Percentiles rank a stretch among this genome's conserved stretches.
These are phyloP conservation scores for Chorisops tibialis DNA, from an alignment of 2,888 invertebrate species.

Conservation along the genomic window DNA sequence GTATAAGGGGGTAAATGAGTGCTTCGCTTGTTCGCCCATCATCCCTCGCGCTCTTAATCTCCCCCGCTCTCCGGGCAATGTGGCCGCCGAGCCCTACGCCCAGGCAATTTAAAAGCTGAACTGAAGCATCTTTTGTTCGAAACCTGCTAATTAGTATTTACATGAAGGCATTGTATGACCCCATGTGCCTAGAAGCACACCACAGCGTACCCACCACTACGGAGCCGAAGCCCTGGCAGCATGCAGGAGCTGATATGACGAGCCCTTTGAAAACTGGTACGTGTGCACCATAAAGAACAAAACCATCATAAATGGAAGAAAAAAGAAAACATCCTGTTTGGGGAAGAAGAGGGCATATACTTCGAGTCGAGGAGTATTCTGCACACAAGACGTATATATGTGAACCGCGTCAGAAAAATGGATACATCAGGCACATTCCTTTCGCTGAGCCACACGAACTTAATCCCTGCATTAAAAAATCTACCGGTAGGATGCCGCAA, in stretches of 20 bases:
- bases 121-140: constrained; percentile 33
- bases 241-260: constrained; percentile 26
- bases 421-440: too few relatives aligned
- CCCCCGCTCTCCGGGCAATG: background rate
- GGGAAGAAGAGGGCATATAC: constrained; percentile 15
- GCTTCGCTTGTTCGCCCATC: background rate
- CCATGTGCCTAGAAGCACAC: constrained; percentile 26
- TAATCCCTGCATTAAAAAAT: background rate
- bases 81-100: constrained; percentile 1
- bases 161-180: constrained; percentile 29
- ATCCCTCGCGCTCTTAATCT: background rate
- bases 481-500: constrained; percentile 1
- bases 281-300: constrained; percentile 29
- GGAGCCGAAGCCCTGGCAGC: too few relatives aligned
- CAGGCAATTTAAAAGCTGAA: constrained; percentile 23
- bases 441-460: too few relatives aligned
- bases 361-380: background rate
- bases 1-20: constrained; percentile 12
- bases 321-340: constrained; percentile 30
- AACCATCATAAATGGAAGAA: constrained; percentile 28
- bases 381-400: constrained; percentile 8
- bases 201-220: too few relatives aligned
- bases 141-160: constrained; percentile 34
- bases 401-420: too few relatives aligned
- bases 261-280: constrained; percentile 29